Conservation (phyloP, 2,113 vertebrate genomes). For the Nothobranchius furzeri region DNA sequence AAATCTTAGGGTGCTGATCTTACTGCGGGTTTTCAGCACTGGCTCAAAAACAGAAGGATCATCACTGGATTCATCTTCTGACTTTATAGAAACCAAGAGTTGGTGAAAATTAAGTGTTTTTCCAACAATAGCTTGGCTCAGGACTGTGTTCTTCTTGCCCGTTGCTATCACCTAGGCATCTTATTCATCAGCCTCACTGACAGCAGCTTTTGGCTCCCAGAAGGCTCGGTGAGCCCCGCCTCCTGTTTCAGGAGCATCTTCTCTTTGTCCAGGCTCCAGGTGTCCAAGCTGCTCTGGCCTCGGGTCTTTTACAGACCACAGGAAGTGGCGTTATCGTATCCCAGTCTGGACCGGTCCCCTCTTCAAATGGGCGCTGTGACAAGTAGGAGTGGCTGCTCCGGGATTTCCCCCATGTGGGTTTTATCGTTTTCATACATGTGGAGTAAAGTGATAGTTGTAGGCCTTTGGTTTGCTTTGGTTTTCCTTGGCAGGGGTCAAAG, state of each 20-base stretch:
- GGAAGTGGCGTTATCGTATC: conserved; percentile 49
- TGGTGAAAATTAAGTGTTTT: neutral
- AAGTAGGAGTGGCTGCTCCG: conserved; percentile 61
- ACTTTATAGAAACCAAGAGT: no score
- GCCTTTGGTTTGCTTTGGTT: conserved; percentile 69
- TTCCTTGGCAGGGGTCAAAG: conserved; percentile 61
- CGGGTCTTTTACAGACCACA: conserved; percentile 27
- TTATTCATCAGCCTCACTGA: conserved; percentile 40
- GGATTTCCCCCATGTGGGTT: conserved; percentile 59
- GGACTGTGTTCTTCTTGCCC: conserved; percentile 4
- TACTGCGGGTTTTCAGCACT: no score
- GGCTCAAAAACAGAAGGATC: no score
- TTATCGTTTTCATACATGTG: conserved; percentile 62
- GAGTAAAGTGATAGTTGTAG: conserved; percentile 62
- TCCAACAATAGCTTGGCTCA: conserved; percentile 6
- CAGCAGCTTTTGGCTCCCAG: conserved; percentile 31
- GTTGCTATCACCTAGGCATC: conserved; percentile 40
- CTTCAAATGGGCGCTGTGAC: conserved; percentile 58
- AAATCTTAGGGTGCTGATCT: no score
- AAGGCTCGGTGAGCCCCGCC: neutral
- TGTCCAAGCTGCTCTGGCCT: conserved; percentile 20
- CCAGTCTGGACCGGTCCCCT: conserved; percentile 14
- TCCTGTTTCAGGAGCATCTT: conserved; percentile 21
- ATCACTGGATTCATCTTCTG: no score
- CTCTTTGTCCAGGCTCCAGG: conserved; percentile 16